phyloP scores from a whole-genome alignment of 37 sponge, comb jelly and placozoan genomes.

The Bolinopsis microptera region DNA sequence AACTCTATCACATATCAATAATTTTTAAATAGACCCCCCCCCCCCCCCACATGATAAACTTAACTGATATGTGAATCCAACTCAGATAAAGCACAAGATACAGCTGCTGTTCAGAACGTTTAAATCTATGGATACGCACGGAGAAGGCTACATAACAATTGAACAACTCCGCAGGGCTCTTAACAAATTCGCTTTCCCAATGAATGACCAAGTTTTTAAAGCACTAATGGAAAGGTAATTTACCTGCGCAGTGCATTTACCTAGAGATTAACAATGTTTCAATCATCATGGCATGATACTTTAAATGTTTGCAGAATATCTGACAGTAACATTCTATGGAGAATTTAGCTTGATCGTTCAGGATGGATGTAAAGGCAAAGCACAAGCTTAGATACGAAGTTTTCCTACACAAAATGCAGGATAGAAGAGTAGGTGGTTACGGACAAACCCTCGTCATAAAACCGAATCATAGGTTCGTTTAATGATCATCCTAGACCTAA shows the following conservation, averaged over 20 bases:
- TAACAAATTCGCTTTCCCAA: conserved; percentile 29
- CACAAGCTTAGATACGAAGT: conserved; percentile 57
- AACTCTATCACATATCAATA: too few relatives aligned
- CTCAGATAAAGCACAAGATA: conserved; percentile 51
- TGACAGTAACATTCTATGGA: too few relatives aligned
- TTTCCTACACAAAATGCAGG: conserved; percentile 32
- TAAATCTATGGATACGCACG: conserved; percentile 59
- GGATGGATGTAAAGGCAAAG: conserved; percentile 49
- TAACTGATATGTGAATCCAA: too few relatives aligned
- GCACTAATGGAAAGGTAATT: not conserved
- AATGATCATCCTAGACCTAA: not conserved
- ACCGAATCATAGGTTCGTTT: conserved; percentile 59
- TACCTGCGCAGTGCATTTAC: not conserved
- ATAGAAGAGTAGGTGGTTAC: conserved; percentile 34
- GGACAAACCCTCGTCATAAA: conserved; percentile 56
- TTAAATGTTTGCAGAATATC: too few relatives aligned
- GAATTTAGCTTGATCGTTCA: too few relatives aligned
- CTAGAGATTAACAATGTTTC: too few relatives aligned
- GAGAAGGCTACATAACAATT: conserved; percentile 48
- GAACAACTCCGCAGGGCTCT: conserved; percentile 57
- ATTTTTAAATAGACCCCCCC: too few relatives aligned
- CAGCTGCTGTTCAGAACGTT: conserved; percentile 50
- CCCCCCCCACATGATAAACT: too few relatives aligned
- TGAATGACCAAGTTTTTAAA: conserved; percentile 42
- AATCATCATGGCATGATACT: too few relatives aligned